Base-by-base conservation (phyloP, 2,113 vertebrate genomes). In the Thunnus thynnus region DNA sequence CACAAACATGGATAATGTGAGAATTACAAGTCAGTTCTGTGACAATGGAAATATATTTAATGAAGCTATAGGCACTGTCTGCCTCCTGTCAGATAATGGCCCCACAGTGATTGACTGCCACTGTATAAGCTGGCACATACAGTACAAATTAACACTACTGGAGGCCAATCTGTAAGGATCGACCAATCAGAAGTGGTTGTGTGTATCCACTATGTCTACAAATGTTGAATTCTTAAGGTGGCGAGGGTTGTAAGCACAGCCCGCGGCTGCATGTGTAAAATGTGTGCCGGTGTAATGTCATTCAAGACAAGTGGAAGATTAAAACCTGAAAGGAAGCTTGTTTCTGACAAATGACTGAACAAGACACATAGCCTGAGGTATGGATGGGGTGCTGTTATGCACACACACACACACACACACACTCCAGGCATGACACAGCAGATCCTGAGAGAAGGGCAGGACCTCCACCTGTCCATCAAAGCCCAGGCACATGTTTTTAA, bases 271-370 rank as follows among this genome's bases (percentile, higher is more conserved):
- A 61, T 44, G 56, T 14, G 46, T 5, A 55, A 22, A 14, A 13
- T 51, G 46, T 54, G 51, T 50, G 41, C 25, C 5, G 27, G 18
- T 50, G 51, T 50, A 16, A 64, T 25, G 18, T 64, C 60, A 79
- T 22, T 57, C 60, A 72, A 57, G 51, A 57, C 44, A 65, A 64
- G 57, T 71, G 58, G 67, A 16, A 52, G 20, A 66, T 66, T 66
- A 52, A 41, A 72, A 80, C 4, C 32, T 61, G 62, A 61, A 18
- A 67, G 32, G 55, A 46, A 52, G 17, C 13, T 12, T 47, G 32
- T 13, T 11, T 30, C 47, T 74, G 70, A 61, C 63, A 74, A 73
- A 74, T 60, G 47, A 57, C 44, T 65, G 60, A 65, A 58, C 52
- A 72, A 51, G 41, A 51, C 11, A 32, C 36, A 36, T 20, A 36